A percentile compares a stretch with the other conserved stretches of the same genome.
Evolutionary conservation across 1,140 invertebrate genomes (phyloP).

Genomic region (Drosophila serrata): DNA sequence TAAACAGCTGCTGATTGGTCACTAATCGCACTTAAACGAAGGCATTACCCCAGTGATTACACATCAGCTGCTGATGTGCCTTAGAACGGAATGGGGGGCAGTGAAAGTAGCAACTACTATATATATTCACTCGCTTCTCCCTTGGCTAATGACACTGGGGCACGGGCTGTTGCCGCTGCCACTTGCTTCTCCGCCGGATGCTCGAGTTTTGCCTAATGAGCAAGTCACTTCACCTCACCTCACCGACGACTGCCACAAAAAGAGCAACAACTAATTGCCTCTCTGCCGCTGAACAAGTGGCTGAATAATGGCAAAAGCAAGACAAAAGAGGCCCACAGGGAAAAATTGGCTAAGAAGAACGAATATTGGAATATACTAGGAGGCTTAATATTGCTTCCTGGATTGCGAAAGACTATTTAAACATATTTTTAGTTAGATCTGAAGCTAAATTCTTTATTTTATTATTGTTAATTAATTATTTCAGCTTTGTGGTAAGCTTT

Average conservation of each 20-base stretch:
- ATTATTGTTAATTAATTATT: accelerated
- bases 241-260: constrained; percentile 25
- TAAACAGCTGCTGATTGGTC: constrained; percentile 38
- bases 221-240: constrained; percentile 17
- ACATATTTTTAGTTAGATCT: not conserved
- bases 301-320: constrained; percentile 50
- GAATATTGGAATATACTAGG: not conserved
- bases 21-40: constrained; percentile 10
- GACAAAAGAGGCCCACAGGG: constrained; percentile 23
- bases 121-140: not conserved
- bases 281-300: constrained; percentile 43
- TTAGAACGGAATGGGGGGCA: constrained; percentile 2
- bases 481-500: not conserved
- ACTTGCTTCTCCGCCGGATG: constrained; percentile 52
- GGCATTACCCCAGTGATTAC: constrained; percentile 8
- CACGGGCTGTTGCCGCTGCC: constrained; percentile 13
- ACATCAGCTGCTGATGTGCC: constrained; percentile 6
- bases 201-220: constrained; percentile 45
- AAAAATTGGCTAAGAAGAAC: not conserved
- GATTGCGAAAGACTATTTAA: not conserved
- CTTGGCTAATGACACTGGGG: constrained; percentile 19
- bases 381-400: not conserved
- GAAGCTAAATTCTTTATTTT: not conserved
- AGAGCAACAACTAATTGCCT: constrained; percentile 54
- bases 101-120: constrained; percentile 21